Base-by-base conservation (phyloP, 2,888 invertebrate species). In the Odontomyia ornata region DNA sequence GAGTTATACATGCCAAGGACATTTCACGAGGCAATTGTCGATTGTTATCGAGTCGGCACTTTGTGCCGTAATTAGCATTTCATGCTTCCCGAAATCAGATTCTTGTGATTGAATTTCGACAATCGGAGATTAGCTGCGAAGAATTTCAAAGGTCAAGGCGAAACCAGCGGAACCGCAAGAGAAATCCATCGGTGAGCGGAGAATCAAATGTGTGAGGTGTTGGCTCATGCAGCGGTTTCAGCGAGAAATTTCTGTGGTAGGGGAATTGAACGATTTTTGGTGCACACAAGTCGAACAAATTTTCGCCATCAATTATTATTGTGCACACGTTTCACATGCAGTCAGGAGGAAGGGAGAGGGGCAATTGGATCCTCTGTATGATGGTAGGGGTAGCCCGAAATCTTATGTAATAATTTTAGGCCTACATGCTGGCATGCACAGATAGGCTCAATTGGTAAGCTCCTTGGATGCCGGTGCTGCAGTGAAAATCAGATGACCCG, bases 1-100 rank as follows among this genome's bases (percentile, higher is more conserved):
- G 23, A 47, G 15, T 73, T 73, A 57, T 36, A 23, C 57, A 73
- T 21, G 43, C 73, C 73, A 73, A 73, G 73, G 73, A 73, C 73
- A 36, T 73, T 21, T 21, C 15, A 13, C 23, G 15, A 46, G 21
- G 43, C 30, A 60, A 73, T 73, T 60, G 13, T 21, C 60, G 57
- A 60, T 57, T 46, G 43, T 23, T 69, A 25, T 21, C 21, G 3
- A 21, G 1, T 46, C 25, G 25, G 36, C 9, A n/a, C 11, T 72
- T 72, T 52, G 28, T 60, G 27, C n/a, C 18, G 64, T 4, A 28
- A 64, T 43, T 72, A 56, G 3, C 60, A 72, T 52, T 15, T 18
- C 11, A 46, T 7, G n/a, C 43, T 43, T n/a, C n/a, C 36, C 36
- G 5, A 46, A 67, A 46, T 67, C 21, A 21, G 9, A 43, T 21